phyloP scores from a whole-genome alignment of 2,113 vertebrate genomes.

The Hymenochirus boettgeri region DNA sequence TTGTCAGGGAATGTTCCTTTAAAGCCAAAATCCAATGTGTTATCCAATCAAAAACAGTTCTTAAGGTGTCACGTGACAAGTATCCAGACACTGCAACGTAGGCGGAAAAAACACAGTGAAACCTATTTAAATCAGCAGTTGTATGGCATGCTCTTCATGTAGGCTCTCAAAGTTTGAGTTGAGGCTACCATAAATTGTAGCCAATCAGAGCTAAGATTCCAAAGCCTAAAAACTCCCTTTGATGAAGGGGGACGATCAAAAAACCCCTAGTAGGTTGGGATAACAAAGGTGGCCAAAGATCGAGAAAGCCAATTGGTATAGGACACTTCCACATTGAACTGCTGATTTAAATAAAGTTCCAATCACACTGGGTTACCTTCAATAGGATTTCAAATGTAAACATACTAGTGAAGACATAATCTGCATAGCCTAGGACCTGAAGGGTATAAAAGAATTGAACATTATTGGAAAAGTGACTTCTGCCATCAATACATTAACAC shows the following conservation, averaged over 20 bases:
- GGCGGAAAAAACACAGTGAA: conserved; percentile 57
- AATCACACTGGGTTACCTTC: conserved; percentile 84
- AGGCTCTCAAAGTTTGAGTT: too few relatives aligned
- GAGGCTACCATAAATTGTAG: too few relatives aligned
- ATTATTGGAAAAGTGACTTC: conserved; percentile 73
- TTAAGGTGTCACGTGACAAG: conserved; percentile 3
- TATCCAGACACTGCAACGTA: conserved; percentile 26
- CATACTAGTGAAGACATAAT: conserved; percentile 99
- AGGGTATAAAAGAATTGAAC: conserved; percentile 84
- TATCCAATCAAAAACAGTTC: not conserved
- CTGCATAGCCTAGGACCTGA: conserved; percentile 98
- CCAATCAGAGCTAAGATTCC: too few relatives aligned
- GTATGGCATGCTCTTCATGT: too few relatives aligned
- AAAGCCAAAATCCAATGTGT: not conserved
- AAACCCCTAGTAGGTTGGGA: too few relatives aligned
- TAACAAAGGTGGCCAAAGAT: too few relatives aligned
- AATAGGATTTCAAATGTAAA: conserved; percentile 99
- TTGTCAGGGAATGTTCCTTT: conserved; percentile 7
- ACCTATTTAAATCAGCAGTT: conserved; percentile 30
- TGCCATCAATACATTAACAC: conserved; percentile 54
- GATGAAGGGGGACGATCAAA: too few relatives aligned
- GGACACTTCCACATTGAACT: too few relatives aligned
- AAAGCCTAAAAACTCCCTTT: too few relatives aligned
- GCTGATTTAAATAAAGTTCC: conserved; percentile 67
- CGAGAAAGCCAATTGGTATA: too few relatives aligned